Conservation (phyloP, 2,888 invertebrate species). For the Lepas anatifera region DNA sequence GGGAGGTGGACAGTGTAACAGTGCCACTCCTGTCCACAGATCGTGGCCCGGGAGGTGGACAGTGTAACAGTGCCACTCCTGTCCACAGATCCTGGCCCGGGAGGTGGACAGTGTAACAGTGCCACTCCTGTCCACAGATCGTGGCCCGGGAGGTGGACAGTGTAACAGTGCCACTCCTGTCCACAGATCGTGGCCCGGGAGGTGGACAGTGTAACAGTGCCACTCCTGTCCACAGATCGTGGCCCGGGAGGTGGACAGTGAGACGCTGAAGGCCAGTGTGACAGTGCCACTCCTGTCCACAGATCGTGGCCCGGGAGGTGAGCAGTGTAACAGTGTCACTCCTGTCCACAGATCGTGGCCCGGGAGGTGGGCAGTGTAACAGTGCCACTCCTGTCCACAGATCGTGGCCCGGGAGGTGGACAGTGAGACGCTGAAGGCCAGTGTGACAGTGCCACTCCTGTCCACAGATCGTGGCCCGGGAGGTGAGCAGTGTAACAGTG, state of each 20-base stretch:
- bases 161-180: too few relatives aligned
- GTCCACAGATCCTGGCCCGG: slow-evolving; percentile 57
- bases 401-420: not conserved
- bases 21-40: slow-evolving; percentile 36
- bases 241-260: not conserved
- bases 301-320: not conserved
- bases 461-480: not conserved
- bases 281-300: too few relatives aligned
- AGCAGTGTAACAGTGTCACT: not conserved
- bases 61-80: slow-evolving; percentile 58
- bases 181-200: too few relatives aligned
- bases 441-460: too few relatives aligned
- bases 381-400: not conserved
- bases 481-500: not conserved
- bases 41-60: slow-evolving; percentile 68
- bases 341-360: not conserved
- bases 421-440: too few relatives aligned
- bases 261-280: too few relatives aligned
- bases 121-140: slow-evolving; percentile 63
- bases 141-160: slow-evolving; percentile 52
- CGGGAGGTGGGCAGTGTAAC: not conserved
- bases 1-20: too few relatives aligned
- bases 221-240: not conserved
- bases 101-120: slow-evolving; percentile 68
- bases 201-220: slow-evolving; percentile 20